Conservation (phyloP, 1,140 invertebrate genomes). For the Holcopasites calliopsidis region DNA sequence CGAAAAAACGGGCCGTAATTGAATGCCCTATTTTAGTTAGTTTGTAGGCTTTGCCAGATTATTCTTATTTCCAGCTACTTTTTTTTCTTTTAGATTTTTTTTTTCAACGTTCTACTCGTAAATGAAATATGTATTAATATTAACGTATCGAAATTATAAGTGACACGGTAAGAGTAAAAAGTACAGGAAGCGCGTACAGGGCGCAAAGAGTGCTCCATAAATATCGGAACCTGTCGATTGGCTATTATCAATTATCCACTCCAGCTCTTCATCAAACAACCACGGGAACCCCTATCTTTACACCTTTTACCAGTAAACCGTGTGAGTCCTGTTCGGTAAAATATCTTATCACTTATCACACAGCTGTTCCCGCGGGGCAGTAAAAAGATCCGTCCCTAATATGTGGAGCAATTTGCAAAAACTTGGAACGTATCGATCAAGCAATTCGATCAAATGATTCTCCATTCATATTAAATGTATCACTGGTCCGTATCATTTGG, state of each 20-base stretch:
- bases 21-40: too few relatives aligned
- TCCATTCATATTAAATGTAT: too few relatives aligned
- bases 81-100: not conserved
- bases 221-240: slow-evolving; percentile 39
- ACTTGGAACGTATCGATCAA: not conserved
- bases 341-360: slow-evolving; percentile 23
- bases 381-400: not conserved
- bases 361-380: not conserved
- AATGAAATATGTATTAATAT: not conserved
- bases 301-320: slow-evolving; percentile 32
- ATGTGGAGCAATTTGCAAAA: not conserved
- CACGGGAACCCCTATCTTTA: slow-evolving; percentile 18
- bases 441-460: not conserved
- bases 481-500: too few relatives aligned
- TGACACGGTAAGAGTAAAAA: slow-evolving; percentile 9
- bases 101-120: not conserved
- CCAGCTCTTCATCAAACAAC: slow-evolving; percentile 30
- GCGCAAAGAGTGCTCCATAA: slow-evolving; percentile 35
- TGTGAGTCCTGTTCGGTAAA: not conserved
- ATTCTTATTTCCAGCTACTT: too few relatives aligned
- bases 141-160: not conserved
- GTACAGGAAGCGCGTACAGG: slow-evolving; percentile 24
- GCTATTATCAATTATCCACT: slow-evolving; percentile 47
- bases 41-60: too few relatives aligned
- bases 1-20: too few relatives aligned